Base-by-base conservation (phyloP, 1,140 invertebrate genomes). In the Zelostemma sp. region DNA sequence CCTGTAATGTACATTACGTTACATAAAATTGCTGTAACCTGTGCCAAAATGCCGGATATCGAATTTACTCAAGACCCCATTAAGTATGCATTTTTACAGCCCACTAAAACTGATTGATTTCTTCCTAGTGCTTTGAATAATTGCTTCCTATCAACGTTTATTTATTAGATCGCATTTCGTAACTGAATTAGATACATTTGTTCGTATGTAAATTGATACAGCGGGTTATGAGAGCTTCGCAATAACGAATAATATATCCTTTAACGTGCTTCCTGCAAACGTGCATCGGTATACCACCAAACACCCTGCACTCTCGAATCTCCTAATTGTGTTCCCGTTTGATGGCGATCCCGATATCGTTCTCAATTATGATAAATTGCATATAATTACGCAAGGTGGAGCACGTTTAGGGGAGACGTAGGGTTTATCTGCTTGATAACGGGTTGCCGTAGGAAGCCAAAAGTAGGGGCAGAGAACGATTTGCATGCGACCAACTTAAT, bases 401-500 rank as follows among this genome's bases (percentile, higher is more conserved):
- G 59, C 45, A 47, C 60, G 53, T 60, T 70, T 50, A 28, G 60
- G 55, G 47, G 63, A 56, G 64, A 51, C 54, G 49, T 58, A 46
- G 68, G 55, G 50, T 69, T 63, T 72, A 72, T 72, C 63, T 67
- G 40, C 51, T 61, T 66, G 57, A 62, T 68, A 65, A 65, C 56
- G 65, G 70, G 70, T 64, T 59, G 56, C 46, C 47, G 50, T 59
- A 61, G 58, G 45, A 54, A 64, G 46, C 38, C 40, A 62, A 14
- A 19, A 18, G 51, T 8, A 53, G 55, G 61, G 41, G 63, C 45
- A 41, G 50, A 55, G 41, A 68, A 57, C 74, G 73, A 77, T 80
- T 80, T 77, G 73, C 78, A 80, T 80, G 74, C 73, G 74, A 74
- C 73, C 72, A 79, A 80, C 75, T 80, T 76, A 78, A 80, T 80